These are phyloP conservation scores for Macrostomum cliftonense DNA, from an alignment of 2,888 invertebrate genomes.

Conservation along the genomic window DNA sequence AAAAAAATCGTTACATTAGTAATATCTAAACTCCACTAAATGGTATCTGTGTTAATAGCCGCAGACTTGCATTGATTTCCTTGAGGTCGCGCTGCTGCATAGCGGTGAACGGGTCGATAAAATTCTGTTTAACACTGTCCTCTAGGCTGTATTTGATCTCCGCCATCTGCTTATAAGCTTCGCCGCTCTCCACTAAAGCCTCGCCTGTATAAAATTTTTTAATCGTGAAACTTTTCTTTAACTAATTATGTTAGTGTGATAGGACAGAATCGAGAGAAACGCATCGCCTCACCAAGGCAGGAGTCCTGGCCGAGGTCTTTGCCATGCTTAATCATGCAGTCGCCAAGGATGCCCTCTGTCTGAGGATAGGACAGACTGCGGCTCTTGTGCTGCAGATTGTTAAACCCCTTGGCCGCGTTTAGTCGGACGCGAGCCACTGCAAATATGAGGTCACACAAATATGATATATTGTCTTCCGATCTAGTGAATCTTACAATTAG, in stretches of 20 bases:
- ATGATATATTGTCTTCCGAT: no score
- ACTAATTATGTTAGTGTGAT: no score
- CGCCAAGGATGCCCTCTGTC: constrained; percentile 86
- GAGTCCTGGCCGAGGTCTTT: constrained; percentile 85
- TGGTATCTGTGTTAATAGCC: no score
- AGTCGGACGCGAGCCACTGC: constrained; percentile 43
- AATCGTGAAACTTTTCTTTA: no score
- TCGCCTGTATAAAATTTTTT: constrained; percentile 44
- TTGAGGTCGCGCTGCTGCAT: constrained; percentile 94
- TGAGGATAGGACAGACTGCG: constrained; percentile 94
- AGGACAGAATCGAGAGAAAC: no score
- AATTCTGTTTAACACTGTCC: constrained; percentile 98
- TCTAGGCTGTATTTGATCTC: constrained; percentile 96
- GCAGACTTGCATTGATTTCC: constrained; percentile 74
- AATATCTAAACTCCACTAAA: no score
- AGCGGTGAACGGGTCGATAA: constrained; percentile 89
- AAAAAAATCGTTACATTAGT: neutral
- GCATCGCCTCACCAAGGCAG: constrained; percentile 59
- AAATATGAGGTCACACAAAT: constrained; percentile 4
- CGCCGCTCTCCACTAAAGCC: constrained; percentile 80
- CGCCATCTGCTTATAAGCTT: constrained; percentile 89
- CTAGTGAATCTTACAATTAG: no score
- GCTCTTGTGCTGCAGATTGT: constrained; percentile 84
- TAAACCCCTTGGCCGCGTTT: constrained; percentile 47
- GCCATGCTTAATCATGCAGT: constrained; percentile 84